Evolutionary conservation across 2,113 vertebrate genomes (phyloP).

Genomic region (Romanogobio albipinnatus): DNA sequence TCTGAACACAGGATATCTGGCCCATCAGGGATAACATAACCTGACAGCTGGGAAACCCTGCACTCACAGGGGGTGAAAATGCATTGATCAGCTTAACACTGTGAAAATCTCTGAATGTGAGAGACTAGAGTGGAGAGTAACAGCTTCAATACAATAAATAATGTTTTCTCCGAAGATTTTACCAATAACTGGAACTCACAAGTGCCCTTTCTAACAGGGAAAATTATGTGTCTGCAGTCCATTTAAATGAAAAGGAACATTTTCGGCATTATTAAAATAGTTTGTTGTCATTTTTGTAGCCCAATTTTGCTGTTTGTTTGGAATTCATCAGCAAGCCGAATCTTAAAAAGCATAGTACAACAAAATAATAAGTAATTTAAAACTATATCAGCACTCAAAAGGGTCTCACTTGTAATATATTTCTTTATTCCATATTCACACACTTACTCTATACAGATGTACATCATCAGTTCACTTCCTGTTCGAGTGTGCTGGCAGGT

Average conservation of each 20-base stretch:
- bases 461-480: slow-evolving; percentile 25
- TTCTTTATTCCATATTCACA: not conserved
- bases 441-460: not conserved
- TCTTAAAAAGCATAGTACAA: slow-evolving; percentile 4
- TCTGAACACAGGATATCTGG: slow-evolving; percentile 28
- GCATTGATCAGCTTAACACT: slow-evolving; percentile 55
- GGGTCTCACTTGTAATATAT: not conserved
- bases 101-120: slow-evolving; percentile 45
- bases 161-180: slow-evolving; percentile 16
- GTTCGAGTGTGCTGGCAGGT: not conserved
- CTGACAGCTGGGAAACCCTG: slow-evolving; percentile 54
- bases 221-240: not conserved
- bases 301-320: not conserved
- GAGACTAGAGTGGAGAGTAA: slow-evolving; percentile 10
- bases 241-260: slow-evolving; percentile 25
- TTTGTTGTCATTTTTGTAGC: not conserved
- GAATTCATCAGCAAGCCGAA: not conserved
- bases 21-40: slow-evolving; percentile 50
- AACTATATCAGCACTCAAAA: not conserved
- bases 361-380: not conserved
- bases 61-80: slow-evolving; percentile 46
- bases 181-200: not conserved
- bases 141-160: not conserved
- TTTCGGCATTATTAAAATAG: not conserved
- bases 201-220: slow-evolving; percentile 19